phyloP scores from a whole-genome alignment of 92 coral and sea anemone genomes.

The Epizoanthus illoricatus region DNA sequence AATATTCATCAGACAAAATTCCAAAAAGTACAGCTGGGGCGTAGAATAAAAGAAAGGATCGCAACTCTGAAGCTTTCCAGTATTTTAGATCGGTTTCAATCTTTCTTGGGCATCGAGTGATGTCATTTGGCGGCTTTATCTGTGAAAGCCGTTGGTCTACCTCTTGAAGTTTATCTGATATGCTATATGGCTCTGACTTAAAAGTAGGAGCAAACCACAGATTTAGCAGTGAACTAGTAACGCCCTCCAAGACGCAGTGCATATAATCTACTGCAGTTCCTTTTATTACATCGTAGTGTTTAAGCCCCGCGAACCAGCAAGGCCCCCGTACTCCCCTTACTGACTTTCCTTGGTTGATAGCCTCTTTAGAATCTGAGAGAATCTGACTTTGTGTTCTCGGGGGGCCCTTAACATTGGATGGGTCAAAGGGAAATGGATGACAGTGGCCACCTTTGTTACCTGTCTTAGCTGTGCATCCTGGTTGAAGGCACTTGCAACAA shows the following conservation, averaged over 20 bases:
- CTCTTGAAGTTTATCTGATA: constrained; percentile 42
- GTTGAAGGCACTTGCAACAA: constrained; percentile 46
- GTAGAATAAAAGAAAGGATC: constrained; percentile 45
- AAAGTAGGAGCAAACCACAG: constrained; percentile 37
- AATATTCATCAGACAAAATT: constrained; percentile 27
- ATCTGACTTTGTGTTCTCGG: constrained; percentile 39
- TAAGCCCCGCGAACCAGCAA: constrained; percentile 48
- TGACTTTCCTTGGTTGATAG: constrained; percentile 18
- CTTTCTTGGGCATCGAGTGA: constrained; percentile 52
- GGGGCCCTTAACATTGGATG: constrained; percentile 48
- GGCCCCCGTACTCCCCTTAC: constrained; percentile 55
- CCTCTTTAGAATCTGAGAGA: constrained; percentile 40
- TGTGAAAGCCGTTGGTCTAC: constrained; percentile 51
- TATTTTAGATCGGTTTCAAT: constrained; percentile 47
- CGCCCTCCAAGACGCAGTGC: constrained; percentile 59
- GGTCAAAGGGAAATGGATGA: constrained; percentile 51
- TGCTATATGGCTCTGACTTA: constrained; percentile 33
- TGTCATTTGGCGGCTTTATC: constrained; percentile 54
- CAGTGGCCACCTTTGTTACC: constrained; percentile 44
- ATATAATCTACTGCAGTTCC: constrained; percentile 58
- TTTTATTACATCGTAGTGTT: constrained; percentile 31
- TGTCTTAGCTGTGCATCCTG: constrained; percentile 50
- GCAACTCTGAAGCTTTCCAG: constrained; percentile 59
- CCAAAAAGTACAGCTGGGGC: constrained; percentile 8
- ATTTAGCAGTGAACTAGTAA: constrained; percentile 15